These are phyloP conservation scores for Orthosia incerta DNA, from an alignment of 2,888 invertebrate genomes.

Conservation along the genomic window DNA sequence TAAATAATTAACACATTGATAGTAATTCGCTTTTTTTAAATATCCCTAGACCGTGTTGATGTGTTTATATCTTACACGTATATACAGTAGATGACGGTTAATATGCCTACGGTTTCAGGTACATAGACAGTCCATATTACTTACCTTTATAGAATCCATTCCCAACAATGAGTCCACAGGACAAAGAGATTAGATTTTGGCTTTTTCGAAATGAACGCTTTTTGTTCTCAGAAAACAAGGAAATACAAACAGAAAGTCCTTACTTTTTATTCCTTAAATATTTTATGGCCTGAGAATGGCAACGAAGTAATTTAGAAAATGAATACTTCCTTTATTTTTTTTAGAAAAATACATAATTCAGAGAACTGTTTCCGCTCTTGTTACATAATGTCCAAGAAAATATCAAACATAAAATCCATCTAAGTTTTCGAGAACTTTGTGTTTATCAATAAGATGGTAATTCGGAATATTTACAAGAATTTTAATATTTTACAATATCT, in stretches of 20 bases:
- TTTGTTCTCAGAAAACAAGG: constrained; percentile 33
- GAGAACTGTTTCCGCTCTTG: neutral
- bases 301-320: constrained; percentile 49
- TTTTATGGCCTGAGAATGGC: constrained; percentile 45
- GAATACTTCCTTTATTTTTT: constrained; percentile 21
- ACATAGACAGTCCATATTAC: neutral
- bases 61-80: too few relatives aligned
- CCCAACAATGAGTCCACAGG: constrained; percentile 1
- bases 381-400: neutral
- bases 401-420: neutral
- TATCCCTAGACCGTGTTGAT: too few relatives aligned
- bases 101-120: neutral
- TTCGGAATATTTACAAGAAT: constrained; percentile 2
- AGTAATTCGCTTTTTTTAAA: too few relatives aligned
- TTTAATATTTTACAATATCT: neutral
- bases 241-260: constrained; percentile 46
- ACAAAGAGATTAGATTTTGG: constrained; percentile 45
- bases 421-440: neutral
- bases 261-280: constrained; percentile 57
- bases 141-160: constrained; percentile 22
- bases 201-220: constrained; percentile 24
- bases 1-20: too few relatives aligned
- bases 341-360: constrained; percentile 24
- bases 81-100: neutral
- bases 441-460: constrained; percentile 12